Evolutionary conservation across 2,113 vertebrate species (phyloP).

Genomic region (Pedetes capensis): DNA sequence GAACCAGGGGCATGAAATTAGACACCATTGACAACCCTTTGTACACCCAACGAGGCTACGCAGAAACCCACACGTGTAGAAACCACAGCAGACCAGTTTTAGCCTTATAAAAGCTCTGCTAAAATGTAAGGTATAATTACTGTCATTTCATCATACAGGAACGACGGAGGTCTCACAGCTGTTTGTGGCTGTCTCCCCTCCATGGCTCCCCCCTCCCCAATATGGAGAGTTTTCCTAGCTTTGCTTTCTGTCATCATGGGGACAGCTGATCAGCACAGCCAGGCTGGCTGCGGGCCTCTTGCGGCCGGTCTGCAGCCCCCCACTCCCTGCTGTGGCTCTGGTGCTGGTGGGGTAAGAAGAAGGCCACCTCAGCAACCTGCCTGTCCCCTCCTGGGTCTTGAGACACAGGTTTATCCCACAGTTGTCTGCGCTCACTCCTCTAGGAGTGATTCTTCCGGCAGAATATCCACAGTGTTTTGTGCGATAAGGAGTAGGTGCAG

Average conservation of each 20-base stretch:
- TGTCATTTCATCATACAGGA: conserved; percentile 48
- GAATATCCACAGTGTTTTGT: neutral
- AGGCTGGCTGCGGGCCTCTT: neutral
- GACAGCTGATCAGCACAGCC: neutral
- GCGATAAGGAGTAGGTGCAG: neutral
- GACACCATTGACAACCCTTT: neutral
- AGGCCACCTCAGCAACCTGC: neutral
- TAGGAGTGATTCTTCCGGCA: neutral
- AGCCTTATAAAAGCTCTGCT: neutral
- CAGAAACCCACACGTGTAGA: neutral
- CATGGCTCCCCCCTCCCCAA: neutral
- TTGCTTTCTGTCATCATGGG: conserved; percentile 30
- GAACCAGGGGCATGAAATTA: neutral
- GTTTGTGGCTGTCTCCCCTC: neutral
- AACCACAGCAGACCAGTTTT: neutral
- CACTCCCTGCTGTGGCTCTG: neutral
- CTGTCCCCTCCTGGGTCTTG: neutral
- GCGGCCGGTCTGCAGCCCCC: neutral
- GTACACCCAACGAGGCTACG: neutral
- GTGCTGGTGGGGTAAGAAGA: fast-evolving
- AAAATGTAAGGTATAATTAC: conserved; percentile 54
- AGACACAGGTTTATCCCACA: neutral
- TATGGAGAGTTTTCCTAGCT: neutral
- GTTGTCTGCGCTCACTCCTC: neutral
- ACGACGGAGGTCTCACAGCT: conserved; percentile 42